Evolutionary conservation across 2,888 invertebrate species (phyloP).

Genomic region (Hecatera dysodea): DNA sequence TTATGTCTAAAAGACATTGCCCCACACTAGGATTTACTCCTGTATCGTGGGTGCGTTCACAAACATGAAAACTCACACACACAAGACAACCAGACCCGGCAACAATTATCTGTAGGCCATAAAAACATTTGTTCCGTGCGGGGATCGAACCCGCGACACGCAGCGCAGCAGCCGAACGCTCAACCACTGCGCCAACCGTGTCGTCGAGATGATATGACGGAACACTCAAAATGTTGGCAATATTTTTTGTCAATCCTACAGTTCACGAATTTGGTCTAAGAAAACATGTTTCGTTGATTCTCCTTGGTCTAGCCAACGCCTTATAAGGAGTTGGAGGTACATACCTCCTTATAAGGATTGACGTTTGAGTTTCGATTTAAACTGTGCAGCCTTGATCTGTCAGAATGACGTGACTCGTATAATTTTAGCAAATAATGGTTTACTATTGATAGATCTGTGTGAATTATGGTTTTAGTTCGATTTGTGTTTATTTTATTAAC

Average conservation of each 20-base stretch:
- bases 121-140: too few species aligned
- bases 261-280: slow-evolving; percentile 6
- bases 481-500: background rate
- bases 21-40: too few species aligned
- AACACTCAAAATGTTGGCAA: background rate
- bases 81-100: too few species aligned
- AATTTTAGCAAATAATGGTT: slow-evolving; percentile 24
- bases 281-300: slow-evolving; percentile 25
- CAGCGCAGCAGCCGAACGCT: too few species aligned
- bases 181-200: too few species aligned
- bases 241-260: background rate
- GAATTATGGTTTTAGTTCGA: background rate
- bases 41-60: too few species aligned
- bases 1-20: too few species aligned
- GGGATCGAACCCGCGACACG: too few species aligned
- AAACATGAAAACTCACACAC: too few species aligned
- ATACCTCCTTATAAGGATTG: slow-evolving; percentile 47
- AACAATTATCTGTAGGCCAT: too few species aligned
- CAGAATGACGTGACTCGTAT: slow-evolving; percentile 18
- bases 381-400: slow-evolving; percentile 47
- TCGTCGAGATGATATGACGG: too few species aligned
- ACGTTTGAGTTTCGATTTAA: slow-evolving; percentile 36
- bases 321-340: slow-evolving; percentile 41
- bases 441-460: background rate
- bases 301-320: slow-evolving; percentile 32